Conservation (phyloP, 35 echinoderm and acorn worm species). For the Heliocidaris erythrogramma region DNA sequence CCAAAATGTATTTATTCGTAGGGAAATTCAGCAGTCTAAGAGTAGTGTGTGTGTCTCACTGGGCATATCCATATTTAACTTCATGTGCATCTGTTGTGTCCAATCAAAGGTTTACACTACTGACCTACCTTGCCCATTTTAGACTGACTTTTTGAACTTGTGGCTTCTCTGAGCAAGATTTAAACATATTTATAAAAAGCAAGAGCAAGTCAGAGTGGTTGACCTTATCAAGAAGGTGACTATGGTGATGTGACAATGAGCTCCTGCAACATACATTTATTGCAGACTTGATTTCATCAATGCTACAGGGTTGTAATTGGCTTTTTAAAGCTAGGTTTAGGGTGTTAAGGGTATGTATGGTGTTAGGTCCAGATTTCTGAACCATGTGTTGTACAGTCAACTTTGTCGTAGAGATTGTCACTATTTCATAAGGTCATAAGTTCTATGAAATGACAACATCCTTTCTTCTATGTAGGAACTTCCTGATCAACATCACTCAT, state of each 20-base stretch:
- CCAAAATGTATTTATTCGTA: no score
- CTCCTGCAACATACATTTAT: no score
- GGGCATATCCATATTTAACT: no score
- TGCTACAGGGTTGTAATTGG: no score
- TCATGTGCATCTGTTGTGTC: no score
- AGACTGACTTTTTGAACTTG: background rate
- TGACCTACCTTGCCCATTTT: no score
- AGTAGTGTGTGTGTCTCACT: no score
- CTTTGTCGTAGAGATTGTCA: background rate
- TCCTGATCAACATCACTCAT: constrained; percentile 90
- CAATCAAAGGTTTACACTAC: no score
- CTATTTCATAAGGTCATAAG: background rate
- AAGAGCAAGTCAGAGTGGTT: background rate
- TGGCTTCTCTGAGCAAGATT: background rate
- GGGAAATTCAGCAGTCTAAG: no score
- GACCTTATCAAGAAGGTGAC: background rate
- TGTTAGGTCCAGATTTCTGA: background rate
- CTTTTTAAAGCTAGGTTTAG: no score
- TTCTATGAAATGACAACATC: background rate
- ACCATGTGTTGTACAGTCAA: background rate
- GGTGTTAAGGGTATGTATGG: background rate
- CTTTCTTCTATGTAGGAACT: constrained; percentile 57
- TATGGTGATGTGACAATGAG: no score
- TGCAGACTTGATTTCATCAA: no score
- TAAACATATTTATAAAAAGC: background rate